Evolutionary conservation across 2,888 invertebrate species (phyloP), one percentile per base, ranked within the genome.

Genomic region (Melanargia galathea): DNA sequence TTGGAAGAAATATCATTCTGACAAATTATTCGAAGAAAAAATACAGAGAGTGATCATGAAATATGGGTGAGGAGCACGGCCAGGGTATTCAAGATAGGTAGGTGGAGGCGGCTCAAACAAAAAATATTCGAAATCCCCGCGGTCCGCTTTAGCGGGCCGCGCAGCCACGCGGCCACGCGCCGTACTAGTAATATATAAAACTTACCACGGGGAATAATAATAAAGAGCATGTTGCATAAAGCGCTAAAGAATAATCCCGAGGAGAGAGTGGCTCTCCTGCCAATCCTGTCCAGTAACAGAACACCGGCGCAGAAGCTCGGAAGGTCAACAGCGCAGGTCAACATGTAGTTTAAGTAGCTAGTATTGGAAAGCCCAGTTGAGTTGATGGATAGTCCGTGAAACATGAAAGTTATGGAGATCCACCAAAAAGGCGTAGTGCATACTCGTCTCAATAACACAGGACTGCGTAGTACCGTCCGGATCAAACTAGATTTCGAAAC

Each of bases 371-470:
- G 83, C n/a, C 93, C 91, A 0, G 94, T 93, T 0, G 95, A 92
- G 76, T 94, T 94, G 38, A 95, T 83, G 0, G 94, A 93, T 54
- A 95, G 77, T 0, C 95, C 95, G 71, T 94, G 95, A 78, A 94
- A 95, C 0, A 95, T 91, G 66, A 95, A 93, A 0, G 93, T 93
- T 61, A 90, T 93, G 0, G 94, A 93, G 33, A 94, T 89, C 94
- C 94, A 94, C 83, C 93, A 94, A 51, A 94, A 83, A 2, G 93
- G 84, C 0, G 94, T 94, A 59, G 92, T 93, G 13, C 92, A 65
- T 1, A 77, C 78, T 38, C 93, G 82, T 0, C 92, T 78, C 2
- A 93, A 75, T 2, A 95, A 82, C 13, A 88, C 81, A 0, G 78
- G 79, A 0, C 93, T 93, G 33, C 80, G 87, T 13, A 92, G 73